Evolutionary conservation across 2,797 vertebrate species (phyloP).

Genomic region (Chaetophractus vellerosus): DNA sequence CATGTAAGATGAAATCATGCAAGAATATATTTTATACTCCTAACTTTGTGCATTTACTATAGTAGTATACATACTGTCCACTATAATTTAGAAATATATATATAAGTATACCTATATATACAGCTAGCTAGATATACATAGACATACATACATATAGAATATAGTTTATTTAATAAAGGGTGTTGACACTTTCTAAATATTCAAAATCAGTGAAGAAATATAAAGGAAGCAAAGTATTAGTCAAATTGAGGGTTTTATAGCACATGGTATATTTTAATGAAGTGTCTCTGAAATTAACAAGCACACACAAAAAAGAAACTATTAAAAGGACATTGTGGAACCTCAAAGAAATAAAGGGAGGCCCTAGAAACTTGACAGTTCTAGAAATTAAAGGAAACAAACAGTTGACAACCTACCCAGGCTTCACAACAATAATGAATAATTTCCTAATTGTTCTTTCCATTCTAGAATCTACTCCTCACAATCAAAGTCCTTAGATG

Average conservation of each 20-base stretch:
- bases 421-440: neutral
- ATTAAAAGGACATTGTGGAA: neutral
- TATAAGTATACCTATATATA: too few relatives aligned
- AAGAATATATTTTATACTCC: neutral
- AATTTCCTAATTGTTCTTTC: neutral
- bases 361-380: neutral
- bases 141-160: neutral
- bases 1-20: neutral
- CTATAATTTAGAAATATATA: too few relatives aligned
- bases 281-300: neutral
- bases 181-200: too few relatives aligned
- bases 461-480: neutral
- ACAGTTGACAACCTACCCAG: neutral
- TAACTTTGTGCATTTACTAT: neutral
- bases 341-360: neutral
- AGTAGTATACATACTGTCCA: too few relatives aligned
- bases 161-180: neutral
- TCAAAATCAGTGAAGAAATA: neutral
- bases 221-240: neutral
- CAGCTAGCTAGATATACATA: neutral
- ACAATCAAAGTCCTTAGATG: neutral
- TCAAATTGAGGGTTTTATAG: neutral
- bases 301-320: neutral
- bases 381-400: neutral
- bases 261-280: too few relatives aligned